Evolutionary conservation across 2,797 vertebrate genomes (phyloP).

Genomic region (Pangasius larnaudii): DNA sequence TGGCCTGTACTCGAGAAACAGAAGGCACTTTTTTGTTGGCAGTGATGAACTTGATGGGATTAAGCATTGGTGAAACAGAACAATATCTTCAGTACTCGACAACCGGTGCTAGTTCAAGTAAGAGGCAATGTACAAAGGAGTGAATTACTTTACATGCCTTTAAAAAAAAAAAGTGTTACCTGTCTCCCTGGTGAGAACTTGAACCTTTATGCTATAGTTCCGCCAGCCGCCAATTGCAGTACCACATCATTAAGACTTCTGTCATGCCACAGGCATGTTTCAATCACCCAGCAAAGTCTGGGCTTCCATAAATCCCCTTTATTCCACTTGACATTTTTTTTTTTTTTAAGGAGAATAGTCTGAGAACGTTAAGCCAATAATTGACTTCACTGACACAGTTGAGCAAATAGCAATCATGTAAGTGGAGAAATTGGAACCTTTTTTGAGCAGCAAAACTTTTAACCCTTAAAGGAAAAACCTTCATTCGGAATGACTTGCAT

Average conservation of each 20-base stretch:
- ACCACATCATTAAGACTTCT: slow-evolving; percentile 30
- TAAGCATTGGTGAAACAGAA: background rate
- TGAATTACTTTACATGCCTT: slow-evolving; percentile 2
- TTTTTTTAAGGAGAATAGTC: background rate
- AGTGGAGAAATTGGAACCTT: background rate
- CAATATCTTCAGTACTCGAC: background rate
- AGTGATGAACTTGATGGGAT: slow-evolving; percentile 30
- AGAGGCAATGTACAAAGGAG: background rate
- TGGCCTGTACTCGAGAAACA: slow-evolving; percentile 19
- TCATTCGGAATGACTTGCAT: background rate
- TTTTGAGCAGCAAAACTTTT: background rate
- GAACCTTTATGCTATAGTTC: background rate
- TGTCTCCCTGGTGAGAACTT: background rate
- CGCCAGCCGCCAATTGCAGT: background rate
- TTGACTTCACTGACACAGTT: slow-evolving; percentile 18
- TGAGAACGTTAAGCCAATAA: slow-evolving; percentile 12
- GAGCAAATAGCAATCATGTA: slow-evolving; percentile 17
- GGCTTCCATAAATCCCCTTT: slow-evolving; percentile 22
- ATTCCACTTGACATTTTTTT: slow-evolving; percentile 31
- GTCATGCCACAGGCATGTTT: background rate
- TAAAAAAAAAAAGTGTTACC: background rate
- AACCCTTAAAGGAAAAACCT: background rate
- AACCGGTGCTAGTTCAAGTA: background rate
- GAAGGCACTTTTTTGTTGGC: slow-evolving; percentile 18
- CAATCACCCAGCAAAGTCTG: background rate